phyloP scores from a whole-genome alignment of 1,140 invertebrate genomes.

The Gryon sp. region DNA sequence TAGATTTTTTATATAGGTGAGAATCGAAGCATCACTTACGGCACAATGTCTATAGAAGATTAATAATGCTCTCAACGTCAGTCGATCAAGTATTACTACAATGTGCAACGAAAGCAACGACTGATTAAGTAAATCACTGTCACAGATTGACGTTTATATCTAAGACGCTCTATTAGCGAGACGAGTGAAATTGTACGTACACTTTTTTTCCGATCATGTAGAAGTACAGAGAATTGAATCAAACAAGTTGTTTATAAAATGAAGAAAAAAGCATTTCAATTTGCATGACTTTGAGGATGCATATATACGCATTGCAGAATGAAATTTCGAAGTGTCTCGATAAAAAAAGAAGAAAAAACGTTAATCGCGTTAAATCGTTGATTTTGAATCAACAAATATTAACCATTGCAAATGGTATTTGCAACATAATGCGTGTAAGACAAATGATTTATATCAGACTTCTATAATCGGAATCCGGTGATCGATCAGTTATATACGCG shows the following conservation, averaged over 20 bases:
- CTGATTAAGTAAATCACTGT: conserved; percentile 58
- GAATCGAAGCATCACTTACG: conserved; percentile 57
- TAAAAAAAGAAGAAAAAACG: conserved; percentile 26
- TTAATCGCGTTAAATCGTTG: conserved; percentile 28
- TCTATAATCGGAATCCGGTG: conserved; percentile 66
- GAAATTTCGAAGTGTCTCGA: conserved; percentile 16
- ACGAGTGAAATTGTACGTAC: conserved; percentile 26
- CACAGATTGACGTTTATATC: conserved; percentile 50
- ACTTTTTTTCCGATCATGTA: conserved; percentile 1
- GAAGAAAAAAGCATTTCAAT: conserved; percentile 4
- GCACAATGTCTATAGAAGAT: conserved; percentile 54
- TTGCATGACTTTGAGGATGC: conserved; percentile 11
- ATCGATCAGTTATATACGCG: conserved; percentile 66
- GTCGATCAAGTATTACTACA: conserved; percentile 54
- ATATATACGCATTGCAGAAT: conserved; percentile 15
- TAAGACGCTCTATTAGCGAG: conserved; percentile 31
- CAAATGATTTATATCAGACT: conserved; percentile 54
- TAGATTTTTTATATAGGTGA: conserved; percentile 43
- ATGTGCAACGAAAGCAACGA: conserved; percentile 52
- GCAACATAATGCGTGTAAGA: conserved; percentile 30
- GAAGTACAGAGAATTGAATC: background rate
- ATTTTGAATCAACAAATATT: conserved; percentile 54
- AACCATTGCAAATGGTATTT: conserved; percentile 40
- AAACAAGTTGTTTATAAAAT: background rate
- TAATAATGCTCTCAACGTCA: conserved; percentile 56